These are phyloP conservation scores for Meda fulgida DNA, from an alignment of 2,797 vertebrate genomes.

Conservation along the genomic window DNA sequence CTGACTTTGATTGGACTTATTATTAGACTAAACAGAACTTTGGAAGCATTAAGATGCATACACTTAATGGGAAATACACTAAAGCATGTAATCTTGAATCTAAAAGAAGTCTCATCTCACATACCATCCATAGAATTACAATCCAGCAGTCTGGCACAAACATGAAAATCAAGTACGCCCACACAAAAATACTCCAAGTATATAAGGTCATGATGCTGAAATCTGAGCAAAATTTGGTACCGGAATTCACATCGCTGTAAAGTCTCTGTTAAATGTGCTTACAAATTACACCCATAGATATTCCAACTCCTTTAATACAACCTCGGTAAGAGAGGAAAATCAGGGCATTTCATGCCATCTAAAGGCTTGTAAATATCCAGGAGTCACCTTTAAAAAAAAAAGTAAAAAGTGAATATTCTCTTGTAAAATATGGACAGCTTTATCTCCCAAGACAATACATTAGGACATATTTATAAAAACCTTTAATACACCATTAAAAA, in stretches of 20 bases:
- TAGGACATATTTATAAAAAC: neutral
- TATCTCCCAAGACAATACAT: too few relatives aligned
- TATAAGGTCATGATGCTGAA: neutral
- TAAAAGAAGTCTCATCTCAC: neutral
- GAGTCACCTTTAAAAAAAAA: neutral
- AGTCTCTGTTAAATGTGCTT: slow-evolving; percentile 3
- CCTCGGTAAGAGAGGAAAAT: neutral
- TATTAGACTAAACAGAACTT: neutral
- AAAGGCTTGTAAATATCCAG: neutral
- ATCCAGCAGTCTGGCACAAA: neutral
- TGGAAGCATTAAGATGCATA: neutral
- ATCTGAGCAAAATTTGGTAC: slow-evolving; percentile 4
- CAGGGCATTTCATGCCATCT: neutral
- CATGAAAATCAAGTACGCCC: slow-evolving; percentile 21
- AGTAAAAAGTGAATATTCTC: neutral
- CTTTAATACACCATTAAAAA: neutral
- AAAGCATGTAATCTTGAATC: neutral
- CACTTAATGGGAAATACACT: neutral
- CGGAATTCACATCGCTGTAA: neutral
- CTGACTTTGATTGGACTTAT: slow-evolving; percentile 48
- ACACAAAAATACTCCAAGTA: slow-evolving; percentile 9
- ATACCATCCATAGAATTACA: neutral
- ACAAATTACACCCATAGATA: slow-evolving; percentile 11
- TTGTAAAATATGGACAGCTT: too few relatives aligned
- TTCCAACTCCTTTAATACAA: neutral